Percentiles rank a stretch among this genome's conserved stretches.
Evolutionary conservation across 1,140 invertebrate species (phyloP).

Genomic region (Amyelois transitella): DNA sequence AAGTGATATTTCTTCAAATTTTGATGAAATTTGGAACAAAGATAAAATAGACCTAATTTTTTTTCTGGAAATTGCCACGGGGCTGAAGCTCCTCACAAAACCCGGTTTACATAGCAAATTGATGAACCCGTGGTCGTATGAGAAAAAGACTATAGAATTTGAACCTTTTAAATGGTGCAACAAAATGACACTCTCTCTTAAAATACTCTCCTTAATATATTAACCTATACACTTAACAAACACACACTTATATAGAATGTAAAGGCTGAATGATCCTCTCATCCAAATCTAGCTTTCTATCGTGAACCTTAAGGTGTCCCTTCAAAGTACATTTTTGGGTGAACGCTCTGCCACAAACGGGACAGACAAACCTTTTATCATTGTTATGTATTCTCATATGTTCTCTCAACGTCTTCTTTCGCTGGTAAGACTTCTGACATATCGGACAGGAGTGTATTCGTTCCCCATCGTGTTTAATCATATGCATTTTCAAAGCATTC

Average conservation of each 20-base stretch:
- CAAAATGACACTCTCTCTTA: too few relatives aligned
- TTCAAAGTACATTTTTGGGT: conserved; percentile 74
- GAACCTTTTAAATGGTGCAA: too few relatives aligned
- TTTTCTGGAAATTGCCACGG: too few relatives aligned
- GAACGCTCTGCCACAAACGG: conserved; percentile 80
- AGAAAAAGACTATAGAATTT: too few relatives aligned
- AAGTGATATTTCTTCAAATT: too few relatives aligned
- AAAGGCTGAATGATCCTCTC: conserved; percentile 8
- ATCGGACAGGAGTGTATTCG: conserved; percentile 58
- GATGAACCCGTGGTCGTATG: too few relatives aligned
- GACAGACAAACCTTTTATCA: conserved; percentile 82
- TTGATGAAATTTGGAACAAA: too few relatives aligned
- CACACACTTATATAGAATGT: conserved; percentile 3
- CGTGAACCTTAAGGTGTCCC: conserved; percentile 64
- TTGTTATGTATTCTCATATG: conserved; percentile 83
- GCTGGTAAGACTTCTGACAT: conserved; percentile 61
- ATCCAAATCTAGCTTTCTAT: conserved; percentile 40
- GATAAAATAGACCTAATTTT: too few relatives aligned
- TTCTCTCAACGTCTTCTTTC: conserved; percentile 75
- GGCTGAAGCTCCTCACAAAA: too few relatives aligned
- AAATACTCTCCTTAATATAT: too few relatives aligned
- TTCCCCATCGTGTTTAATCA: conserved; percentile 82
- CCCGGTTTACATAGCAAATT: too few relatives aligned
- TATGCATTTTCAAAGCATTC: conserved; percentile 80
- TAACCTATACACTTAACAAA: too few relatives aligned